Evolutionary conservation across 2,888 invertebrate species (phyloP).

Genomic region (Antheraea yamamai): DNA sequence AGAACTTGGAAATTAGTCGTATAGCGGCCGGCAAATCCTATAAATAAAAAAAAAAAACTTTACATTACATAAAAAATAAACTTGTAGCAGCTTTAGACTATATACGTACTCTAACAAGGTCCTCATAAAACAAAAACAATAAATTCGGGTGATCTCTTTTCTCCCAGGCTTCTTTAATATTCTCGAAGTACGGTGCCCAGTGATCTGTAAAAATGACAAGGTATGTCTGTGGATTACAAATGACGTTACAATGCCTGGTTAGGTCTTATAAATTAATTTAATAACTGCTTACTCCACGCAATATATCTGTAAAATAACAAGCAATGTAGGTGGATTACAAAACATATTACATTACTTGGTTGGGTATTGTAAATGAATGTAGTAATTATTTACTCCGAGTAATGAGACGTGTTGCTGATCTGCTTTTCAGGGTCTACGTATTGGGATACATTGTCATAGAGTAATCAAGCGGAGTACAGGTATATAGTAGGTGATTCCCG

Average conservation of each 20-base stretch:
- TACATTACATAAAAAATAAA: neutral
- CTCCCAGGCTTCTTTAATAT: slow-evolving; percentile 89
- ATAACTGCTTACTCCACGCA: too few relatives aligned
- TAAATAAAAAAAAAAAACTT: slow-evolving; percentile 31
- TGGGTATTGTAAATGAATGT: too few relatives aligned
- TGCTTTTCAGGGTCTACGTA: too few relatives aligned
- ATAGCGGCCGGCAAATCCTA: slow-evolving; percentile 84
- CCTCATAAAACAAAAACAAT: slow-evolving; percentile 90
- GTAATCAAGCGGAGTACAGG: too few relatives aligned
- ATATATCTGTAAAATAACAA: slow-evolving; percentile 73
- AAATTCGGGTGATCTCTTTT: slow-evolving; percentile 85
- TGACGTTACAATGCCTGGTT: too few relatives aligned
- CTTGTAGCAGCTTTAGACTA: neutral
- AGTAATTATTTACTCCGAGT: too few relatives aligned
- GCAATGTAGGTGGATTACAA: slow-evolving; percentile 20
- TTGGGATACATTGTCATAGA: too few relatives aligned
- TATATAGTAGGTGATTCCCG: too few relatives aligned
- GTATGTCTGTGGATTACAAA: slow-evolving; percentile 21
- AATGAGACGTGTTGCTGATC: too few relatives aligned
- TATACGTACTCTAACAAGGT: slow-evolving; percentile 83
- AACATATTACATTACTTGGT: too few relatives aligned
- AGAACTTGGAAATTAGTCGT: slow-evolving; percentile 82
- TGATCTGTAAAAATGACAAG: slow-evolving; percentile 74
- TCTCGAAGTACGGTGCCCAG: slow-evolving; percentile 90
- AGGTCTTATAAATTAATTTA: too few relatives aligned